Evolutionary conservation across 2,113 vertebrate species (phyloP).

Genomic region (Tragelaphus strepsiceros): DNA sequence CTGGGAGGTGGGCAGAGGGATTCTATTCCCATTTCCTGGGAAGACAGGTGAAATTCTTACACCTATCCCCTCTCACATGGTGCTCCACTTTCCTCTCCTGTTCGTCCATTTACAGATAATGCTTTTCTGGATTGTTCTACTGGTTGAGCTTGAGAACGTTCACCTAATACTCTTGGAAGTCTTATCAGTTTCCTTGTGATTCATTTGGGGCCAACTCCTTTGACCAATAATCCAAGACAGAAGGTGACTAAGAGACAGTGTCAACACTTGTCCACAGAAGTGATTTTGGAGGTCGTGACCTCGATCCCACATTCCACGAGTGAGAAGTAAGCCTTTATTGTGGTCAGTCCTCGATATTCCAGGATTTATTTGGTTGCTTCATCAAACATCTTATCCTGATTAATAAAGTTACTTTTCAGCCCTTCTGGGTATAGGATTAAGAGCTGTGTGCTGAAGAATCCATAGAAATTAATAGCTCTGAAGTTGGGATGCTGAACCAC

Average conservation of each 20-base stretch:
- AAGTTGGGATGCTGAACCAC: background rate
- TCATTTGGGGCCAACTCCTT: background rate
- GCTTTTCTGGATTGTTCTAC: background rate
- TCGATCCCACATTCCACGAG: accelerated
- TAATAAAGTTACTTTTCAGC: background rate
- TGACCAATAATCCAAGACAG: background rate
- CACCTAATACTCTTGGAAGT: too few relatives aligned
- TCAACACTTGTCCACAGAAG: background rate
- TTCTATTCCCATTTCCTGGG: background rate
- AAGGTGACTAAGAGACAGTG: background rate
- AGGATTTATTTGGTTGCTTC: background rate
- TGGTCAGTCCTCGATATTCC: background rate
- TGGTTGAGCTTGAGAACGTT: background rate
- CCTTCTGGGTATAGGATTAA: background rate
- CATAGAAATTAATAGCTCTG: background rate
- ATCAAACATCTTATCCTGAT: background rate
- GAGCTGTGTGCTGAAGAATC: background rate
- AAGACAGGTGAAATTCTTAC: too few relatives aligned
- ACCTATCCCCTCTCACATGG: background rate
- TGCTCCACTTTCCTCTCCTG: accelerated
- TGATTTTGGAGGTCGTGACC: background rate
- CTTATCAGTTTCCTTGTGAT: background rate
- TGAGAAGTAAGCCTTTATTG: background rate
- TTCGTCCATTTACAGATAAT: too few relatives aligned
- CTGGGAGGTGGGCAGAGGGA: background rate